These are phyloP conservation scores for Octomys mimax DNA, from an alignment of 2,797 vertebrate species.

Conservation along the genomic window DNA sequence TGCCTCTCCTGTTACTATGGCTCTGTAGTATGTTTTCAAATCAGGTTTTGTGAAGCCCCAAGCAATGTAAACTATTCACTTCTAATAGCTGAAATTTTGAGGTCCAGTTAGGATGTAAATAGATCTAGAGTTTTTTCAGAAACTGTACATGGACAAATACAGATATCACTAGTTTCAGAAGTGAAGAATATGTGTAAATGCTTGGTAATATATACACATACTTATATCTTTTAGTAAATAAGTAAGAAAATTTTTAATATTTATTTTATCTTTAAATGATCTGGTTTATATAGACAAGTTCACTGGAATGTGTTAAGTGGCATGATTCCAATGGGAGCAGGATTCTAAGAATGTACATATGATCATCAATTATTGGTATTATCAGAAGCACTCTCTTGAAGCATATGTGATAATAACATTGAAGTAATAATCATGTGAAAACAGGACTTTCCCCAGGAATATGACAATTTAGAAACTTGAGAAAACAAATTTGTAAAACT, in stretches of 20 bases:
- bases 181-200: not conserved
- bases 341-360: not conserved
- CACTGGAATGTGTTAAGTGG: not conserved
- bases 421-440: not conserved
- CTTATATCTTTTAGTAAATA: not conserved
- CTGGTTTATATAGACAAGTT: not conserved
- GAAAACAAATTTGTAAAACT: not conserved
- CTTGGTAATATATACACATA: not conserved
- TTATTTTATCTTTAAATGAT: conserved; percentile 8
- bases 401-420: not conserved
- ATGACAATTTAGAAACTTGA: not conserved
- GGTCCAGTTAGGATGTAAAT: not conserved
- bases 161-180: not conserved
- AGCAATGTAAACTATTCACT: not conserved
- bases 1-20: not conserved
- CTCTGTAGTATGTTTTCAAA: not conserved
- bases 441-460: not conserved
- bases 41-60: not conserved
- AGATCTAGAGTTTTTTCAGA: not conserved
- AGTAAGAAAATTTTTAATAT: not conserved
- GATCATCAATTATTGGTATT: not conserved
- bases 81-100: not conserved
- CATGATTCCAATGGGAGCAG: not conserved
- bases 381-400: not conserved
- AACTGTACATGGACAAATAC: not conserved